Base-by-base conservation (phyloP, 2,797 vertebrate genomes). In the Heterohyrax brucei region DNA sequence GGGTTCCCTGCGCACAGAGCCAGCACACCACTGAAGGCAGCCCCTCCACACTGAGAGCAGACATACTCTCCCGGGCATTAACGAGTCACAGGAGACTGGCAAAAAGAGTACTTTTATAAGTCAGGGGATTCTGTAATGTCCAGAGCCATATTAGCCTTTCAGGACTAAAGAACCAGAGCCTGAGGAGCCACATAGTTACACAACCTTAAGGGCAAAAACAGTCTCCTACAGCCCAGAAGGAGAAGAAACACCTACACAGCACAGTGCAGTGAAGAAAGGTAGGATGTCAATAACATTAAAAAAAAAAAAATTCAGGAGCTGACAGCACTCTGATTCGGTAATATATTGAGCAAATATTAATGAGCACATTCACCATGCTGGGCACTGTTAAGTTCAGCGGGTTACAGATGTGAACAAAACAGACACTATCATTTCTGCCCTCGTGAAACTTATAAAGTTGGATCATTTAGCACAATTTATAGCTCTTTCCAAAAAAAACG, bases 381-480 rank as follows among this genome's bases (percentile, higher is more conserved):
- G 66, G 24, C 4, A 28, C 75, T 24, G n/a, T 19, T 4, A 24
- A 13, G 48, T 39, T 9, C 77, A 48, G 22, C 28, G 14, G 18
- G 4, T 33, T 46, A 70, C 39, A 73, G 24, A 66, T 66, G 76
- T 12, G 10, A 91, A 28, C 72, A 44, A 75, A 87, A 53, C 1
- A 80, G 39, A 80, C 50, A 62, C 0, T 56, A 56, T 66, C 62
- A 48, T 66, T 62, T 83, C 48, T 64, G 46, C 56, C 39, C 50
- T 88, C 4, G 1, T 2, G 56, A 30, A 91, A 21, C 50, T 61
- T 21, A 79, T 0, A 33, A 62, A 56, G 70, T 77, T 68, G 28
- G 44, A 73, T 88, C 24, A 18, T 56, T 70, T 64, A 72, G n/a
- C 82, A 53, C 97, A 89, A 87, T 39, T 64, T 84, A 94, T 33